Percentiles rank a stretch among this genome's conserved stretches.
Evolutionary conservation across 2,888 invertebrate genomes (phyloP).

Genomic region (Lithophane leautieri): DNA sequence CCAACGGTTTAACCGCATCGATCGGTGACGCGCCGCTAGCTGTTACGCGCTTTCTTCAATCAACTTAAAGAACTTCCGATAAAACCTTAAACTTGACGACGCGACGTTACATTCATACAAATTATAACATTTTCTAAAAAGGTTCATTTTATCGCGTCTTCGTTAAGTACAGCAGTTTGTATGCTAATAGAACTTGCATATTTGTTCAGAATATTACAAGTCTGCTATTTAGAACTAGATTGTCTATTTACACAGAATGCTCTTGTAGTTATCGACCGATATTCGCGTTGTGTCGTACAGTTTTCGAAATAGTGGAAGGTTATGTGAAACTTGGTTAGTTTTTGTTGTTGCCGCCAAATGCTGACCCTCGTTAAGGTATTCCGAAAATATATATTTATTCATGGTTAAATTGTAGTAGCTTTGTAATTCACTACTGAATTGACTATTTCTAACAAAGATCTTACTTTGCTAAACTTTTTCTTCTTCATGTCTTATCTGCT

Average conservation of each 20-base stretch:
- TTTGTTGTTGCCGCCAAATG: conserved; percentile 12
- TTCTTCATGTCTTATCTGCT: neutral
- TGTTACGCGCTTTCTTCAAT: conserved; percentile 70
- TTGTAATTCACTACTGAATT: neutral
- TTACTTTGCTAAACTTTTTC: neutral
- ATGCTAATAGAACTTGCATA: conserved; percentile 18
- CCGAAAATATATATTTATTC: neutral
- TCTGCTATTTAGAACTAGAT: conserved; percentile 11
- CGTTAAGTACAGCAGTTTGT: conserved; percentile 3
- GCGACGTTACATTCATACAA: neutral
- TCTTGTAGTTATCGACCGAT: conserved; percentile 34
- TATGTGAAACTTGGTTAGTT: conserved; percentile 10
- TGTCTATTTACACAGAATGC: conserved; percentile 21
- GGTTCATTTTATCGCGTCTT: conserved; percentile 19
- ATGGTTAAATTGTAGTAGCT: neutral
- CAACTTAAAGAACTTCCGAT: conserved; percentile 53
- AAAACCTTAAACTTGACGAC: conserved; percentile 39
- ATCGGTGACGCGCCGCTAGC: conserved; percentile 75
- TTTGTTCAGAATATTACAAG: conserved; percentile 21
- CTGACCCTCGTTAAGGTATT: conserved; percentile 15
- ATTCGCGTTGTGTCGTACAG: conserved; percentile 29
- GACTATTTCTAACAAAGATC: neutral
- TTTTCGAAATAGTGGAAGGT: conserved; percentile 23
- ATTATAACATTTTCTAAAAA: conserved; percentile 21
- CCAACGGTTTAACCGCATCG: conserved; percentile 80